A percentile compares a stretch with the other conserved stretches of the same genome.
These are phyloP conservation scores for Dioctria rufipes DNA, from an alignment of 2,888 invertebrate genomes.

Conservation along the genomic window DNA sequence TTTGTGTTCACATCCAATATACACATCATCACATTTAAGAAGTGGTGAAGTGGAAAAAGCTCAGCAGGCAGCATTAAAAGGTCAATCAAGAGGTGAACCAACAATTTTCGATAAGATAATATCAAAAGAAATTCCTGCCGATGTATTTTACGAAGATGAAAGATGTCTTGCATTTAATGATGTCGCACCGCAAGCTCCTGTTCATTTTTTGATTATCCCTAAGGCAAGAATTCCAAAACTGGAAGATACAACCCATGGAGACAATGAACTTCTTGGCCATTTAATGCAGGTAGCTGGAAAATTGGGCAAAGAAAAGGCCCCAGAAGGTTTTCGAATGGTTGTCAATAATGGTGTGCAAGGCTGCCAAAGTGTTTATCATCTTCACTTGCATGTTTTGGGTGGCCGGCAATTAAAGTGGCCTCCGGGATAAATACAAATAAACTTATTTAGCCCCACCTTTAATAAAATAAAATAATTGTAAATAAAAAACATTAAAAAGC, in stretches of 20 bases:
- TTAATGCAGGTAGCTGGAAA: slow-evolving; percentile 79
- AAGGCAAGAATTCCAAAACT: slow-evolving; percentile 80
- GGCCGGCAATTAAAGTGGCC: slow-evolving; percentile 75
- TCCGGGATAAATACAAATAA: slow-evolving; percentile 43
- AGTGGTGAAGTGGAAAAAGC: slow-evolving; percentile 2
- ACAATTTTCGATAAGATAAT: slow-evolving; percentile 81
- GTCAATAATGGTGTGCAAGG: slow-evolving; percentile 87
- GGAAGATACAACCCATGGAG: slow-evolving; percentile 74
- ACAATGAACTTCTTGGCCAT: slow-evolving; percentile 82
- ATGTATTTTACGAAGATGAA: slow-evolving; percentile 88
- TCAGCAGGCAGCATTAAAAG: neutral
- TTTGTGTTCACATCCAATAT: neutral
- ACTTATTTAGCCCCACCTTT: neutral
- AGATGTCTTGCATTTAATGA: slow-evolving; percentile 87
- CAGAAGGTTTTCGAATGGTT: slow-evolving; percentile 82
- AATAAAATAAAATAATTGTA: neutral
- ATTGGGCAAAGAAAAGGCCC: slow-evolving; percentile 76
- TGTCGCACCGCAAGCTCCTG: slow-evolving; percentile 84
- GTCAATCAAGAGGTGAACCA: neutral
- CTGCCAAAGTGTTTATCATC: slow-evolving; percentile 87
- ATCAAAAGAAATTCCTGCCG: slow-evolving; percentile 83
- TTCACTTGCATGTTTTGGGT: slow-evolving; percentile 87
- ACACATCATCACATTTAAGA: neutral
- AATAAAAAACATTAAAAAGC: neutral
- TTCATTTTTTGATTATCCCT: slow-evolving; percentile 88